These are phyloP conservation scores for Acrocephalus scirpaceus DNA, from an alignment of 2,797 vertebrate genomes.

Conservation along the genomic window DNA sequence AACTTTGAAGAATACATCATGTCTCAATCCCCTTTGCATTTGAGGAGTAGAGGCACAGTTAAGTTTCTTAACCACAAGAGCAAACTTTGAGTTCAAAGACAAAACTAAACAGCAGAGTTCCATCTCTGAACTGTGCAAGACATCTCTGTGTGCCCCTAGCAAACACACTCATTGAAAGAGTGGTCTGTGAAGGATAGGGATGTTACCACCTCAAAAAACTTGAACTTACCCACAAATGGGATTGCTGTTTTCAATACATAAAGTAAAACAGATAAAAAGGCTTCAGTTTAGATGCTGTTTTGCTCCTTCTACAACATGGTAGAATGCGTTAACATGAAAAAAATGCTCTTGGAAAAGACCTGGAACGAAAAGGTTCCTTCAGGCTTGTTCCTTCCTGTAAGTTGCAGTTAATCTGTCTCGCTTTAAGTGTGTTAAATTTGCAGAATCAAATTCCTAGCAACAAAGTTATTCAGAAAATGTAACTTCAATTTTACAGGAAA, in stretches of 20 bases:
- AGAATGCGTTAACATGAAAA: not conserved
- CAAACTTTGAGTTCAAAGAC: not conserved
- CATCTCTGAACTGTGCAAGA: not conserved
- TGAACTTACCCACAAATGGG: not conserved
- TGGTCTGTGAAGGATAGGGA: not conserved
- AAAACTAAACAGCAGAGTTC: not conserved
- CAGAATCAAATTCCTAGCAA: not conserved
- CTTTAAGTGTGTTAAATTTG: not conserved
- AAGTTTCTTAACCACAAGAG: not conserved
- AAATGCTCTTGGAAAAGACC: not conserved
- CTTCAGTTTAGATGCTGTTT: not conserved
- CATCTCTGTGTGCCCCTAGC: not conserved
- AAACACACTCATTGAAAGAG: not conserved
- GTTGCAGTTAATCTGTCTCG: not conserved
- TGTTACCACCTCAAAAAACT: not conserved
- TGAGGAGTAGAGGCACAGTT: not conserved
- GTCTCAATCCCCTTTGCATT: not conserved
- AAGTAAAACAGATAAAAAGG: not conserved
- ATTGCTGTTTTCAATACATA: not conserved
- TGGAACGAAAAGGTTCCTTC: not conserved
- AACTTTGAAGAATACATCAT: not conserved
- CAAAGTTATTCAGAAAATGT: not conserved
- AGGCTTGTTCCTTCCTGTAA: not conserved
- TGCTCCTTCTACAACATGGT: rapidly evolving
- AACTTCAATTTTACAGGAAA: not conserved